Evolutionary conservation across 2,113 vertebrate species (phyloP).

Genomic region (Cyprinodon tularosa): DNA sequence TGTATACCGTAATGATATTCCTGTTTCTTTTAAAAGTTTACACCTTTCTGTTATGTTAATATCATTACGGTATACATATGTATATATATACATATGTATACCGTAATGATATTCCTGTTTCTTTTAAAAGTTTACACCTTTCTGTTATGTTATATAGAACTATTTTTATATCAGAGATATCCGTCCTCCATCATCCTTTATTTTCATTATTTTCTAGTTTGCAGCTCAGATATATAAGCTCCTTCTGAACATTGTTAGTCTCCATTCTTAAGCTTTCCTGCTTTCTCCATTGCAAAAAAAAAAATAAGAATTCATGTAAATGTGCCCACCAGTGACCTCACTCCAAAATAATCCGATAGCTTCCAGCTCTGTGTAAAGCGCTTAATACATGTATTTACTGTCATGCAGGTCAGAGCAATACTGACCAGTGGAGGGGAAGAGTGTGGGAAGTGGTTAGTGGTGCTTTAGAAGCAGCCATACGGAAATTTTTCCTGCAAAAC

Average conservation of each 20-base stretch:
- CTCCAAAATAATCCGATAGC: constrained; percentile 34
- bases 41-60: not conserved
- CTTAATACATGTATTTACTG: constrained; percentile 25
- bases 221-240: constrained; percentile 28
- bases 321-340: constrained; percentile 35
- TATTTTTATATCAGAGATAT: not conserved
- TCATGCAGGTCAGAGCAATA: constrained; percentile 32
- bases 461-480: constrained; percentile 20
- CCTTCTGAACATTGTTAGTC: constrained; percentile 10
- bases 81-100: too few relatives aligned
- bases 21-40: not conserved
- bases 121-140: not conserved
- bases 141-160: not conserved
- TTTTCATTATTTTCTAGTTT: constrained; percentile 15
- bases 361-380: constrained; percentile 18
- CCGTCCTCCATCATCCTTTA: not conserved
- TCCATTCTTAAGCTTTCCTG: not conserved
- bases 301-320: constrained; percentile 42
- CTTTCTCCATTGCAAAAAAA: constrained; percentile 30
- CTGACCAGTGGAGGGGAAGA: constrained; percentile 41
- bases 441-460: constrained; percentile 31
- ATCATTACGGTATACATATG: too few relatives aligned
- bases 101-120: not conserved
- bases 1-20: too few relatives aligned
- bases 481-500: constrained; percentile 13